Evolutionary conservation across 2,888 invertebrate species (phyloP).

Genomic region (Leptogaster cylindrica): DNA sequence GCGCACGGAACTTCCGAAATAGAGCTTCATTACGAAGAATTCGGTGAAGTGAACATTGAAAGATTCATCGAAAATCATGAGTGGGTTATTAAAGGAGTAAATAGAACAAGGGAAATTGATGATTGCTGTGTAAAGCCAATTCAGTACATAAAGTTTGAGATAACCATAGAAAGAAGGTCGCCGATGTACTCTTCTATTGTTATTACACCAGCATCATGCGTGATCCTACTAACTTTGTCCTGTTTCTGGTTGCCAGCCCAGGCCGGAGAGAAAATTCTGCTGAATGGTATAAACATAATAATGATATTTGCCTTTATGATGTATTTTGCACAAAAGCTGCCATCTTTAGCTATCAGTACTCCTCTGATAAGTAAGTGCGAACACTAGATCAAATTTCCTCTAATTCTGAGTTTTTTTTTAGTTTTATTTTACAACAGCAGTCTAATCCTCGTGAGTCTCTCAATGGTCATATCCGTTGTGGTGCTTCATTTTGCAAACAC

Average conservation of each 20-base stretch:
- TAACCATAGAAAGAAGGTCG: conserved; percentile 65
- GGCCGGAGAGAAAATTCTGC: conserved; percentile 66
- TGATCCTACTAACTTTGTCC: conserved; percentile 67
- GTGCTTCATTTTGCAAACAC: conserved; percentile 65
- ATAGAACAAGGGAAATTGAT: conserved; percentile 55
- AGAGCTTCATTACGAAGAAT: conserved; percentile 58
- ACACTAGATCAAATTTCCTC: background rate
- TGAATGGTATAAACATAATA: conserved; percentile 65
- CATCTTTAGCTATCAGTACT: conserved; percentile 55
- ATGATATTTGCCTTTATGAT: conserved; percentile 66
- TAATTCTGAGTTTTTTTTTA: conserved; percentile 52
- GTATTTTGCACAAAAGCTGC: conserved; percentile 65
- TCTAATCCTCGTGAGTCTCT: conserved; percentile 62
- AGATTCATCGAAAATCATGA: conserved; percentile 50
- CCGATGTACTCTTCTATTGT: conserved; percentile 69
- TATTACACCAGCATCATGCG: conserved; percentile 69
- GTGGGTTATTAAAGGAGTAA: conserved; percentile 56
- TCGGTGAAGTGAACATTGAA: conserved; percentile 43
- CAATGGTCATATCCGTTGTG: conserved; percentile 62
- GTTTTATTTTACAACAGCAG: conserved; percentile 64
- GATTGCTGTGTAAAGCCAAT: conserved; percentile 65
- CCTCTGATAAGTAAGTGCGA: conserved; percentile 56
- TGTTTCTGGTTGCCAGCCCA: conserved; percentile 70
- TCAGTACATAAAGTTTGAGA: conserved; percentile 62
- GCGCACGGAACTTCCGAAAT: conserved; percentile 70